Percentiles rank a stretch among this genome's conserved stretches.
These are phyloP conservation scores for Koerneria pararmatus DNA, from an alignment of 2,888 invertebrate genomes.

Conservation along the genomic window DNA sequence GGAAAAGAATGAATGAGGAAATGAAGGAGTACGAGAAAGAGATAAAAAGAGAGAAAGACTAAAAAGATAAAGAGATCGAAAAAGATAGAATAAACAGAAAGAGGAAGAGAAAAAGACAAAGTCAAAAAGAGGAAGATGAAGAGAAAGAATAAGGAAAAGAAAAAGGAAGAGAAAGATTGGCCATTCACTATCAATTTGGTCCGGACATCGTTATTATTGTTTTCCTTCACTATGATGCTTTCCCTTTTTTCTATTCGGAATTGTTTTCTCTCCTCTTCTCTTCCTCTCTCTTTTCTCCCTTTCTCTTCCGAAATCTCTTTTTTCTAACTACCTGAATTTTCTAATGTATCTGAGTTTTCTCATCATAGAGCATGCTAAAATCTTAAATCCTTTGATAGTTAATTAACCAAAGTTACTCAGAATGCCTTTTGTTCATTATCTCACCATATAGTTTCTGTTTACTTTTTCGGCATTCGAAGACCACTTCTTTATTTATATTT, in stretches of 20 bases:
- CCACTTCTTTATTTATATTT: no score
- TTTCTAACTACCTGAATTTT: no score
- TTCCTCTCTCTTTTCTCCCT: neutral
- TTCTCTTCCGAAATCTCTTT: neutral
- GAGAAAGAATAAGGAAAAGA: neutral
- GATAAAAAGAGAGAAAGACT: neutral
- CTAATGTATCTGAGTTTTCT: no score
- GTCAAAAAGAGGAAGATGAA: slow-evolving; percentile 1
- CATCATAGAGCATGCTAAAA: no score
- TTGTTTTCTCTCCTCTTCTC: neutral
- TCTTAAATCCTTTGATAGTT: no score
- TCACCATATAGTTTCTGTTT: no score
- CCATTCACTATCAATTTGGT: neutral
- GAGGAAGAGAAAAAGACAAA: neutral
- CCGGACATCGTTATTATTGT: neutral
- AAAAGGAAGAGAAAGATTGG: neutral
- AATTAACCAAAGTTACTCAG: no score
- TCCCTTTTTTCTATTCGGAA: neutral
- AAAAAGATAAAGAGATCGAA: slow-evolving; percentile 12
- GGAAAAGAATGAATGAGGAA: neutral
- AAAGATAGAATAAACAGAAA: slow-evolving; percentile 7
- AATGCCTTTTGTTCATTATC: no score
- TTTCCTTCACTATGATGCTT: neutral
- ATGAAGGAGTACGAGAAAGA: slow-evolving; percentile 1
- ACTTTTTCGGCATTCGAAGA: no score